Evolutionary conservation across 2,888 invertebrate species (phyloP).

Genomic region (Endomychus coccineus): DNA sequence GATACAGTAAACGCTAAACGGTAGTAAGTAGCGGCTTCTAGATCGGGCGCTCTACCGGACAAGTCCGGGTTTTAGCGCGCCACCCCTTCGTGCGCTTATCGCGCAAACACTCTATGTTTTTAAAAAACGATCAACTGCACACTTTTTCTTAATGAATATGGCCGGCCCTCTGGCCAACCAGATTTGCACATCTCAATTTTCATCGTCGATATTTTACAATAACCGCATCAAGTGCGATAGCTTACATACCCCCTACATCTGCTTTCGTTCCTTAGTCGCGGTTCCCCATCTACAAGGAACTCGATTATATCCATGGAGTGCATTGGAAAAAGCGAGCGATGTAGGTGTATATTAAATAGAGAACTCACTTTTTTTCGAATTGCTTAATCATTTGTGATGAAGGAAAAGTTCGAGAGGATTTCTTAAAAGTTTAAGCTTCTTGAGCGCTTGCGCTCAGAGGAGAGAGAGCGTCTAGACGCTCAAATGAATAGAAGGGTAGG

Average conservation of each 20-base stretch:
- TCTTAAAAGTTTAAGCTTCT: slow-evolving; percentile 27
- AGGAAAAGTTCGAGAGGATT: slow-evolving; percentile 13
- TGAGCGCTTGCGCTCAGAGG: slow-evolving; percentile 34
- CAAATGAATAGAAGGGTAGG: slow-evolving; percentile 41
- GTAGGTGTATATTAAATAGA: too few relatives aligned
- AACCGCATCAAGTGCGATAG: too few relatives aligned
- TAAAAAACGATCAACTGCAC: slow-evolving; percentile 39
- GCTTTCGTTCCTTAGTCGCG: too few relatives aligned
- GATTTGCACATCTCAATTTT: slow-evolving; percentile 33
- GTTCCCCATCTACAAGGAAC: too few relatives aligned
- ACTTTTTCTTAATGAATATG: slow-evolving; percentile 39
- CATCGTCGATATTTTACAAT: slow-evolving; percentile 14
- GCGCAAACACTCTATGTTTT: slow-evolving; percentile 35
- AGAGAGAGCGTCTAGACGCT: slow-evolving; percentile 33
- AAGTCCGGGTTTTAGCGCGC: slow-evolving; percentile 33
- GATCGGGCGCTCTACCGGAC: slow-evolving; percentile 5
- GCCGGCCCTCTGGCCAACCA: slow-evolving; percentile 41
- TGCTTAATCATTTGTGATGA: slow-evolving; percentile 10
- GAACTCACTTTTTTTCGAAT: not conserved
- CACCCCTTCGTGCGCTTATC: slow-evolving; percentile 40
- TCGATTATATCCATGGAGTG: too few relatives aligned
- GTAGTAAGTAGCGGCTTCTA: not conserved
- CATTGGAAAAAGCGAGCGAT: too few relatives aligned
- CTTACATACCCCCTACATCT: too few relatives aligned
- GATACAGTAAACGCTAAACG: slow-evolving; percentile 3